Evolutionary conservation across 2,888 invertebrate genomes (phyloP).

Genomic region (Limnephilus lunatus): DNA sequence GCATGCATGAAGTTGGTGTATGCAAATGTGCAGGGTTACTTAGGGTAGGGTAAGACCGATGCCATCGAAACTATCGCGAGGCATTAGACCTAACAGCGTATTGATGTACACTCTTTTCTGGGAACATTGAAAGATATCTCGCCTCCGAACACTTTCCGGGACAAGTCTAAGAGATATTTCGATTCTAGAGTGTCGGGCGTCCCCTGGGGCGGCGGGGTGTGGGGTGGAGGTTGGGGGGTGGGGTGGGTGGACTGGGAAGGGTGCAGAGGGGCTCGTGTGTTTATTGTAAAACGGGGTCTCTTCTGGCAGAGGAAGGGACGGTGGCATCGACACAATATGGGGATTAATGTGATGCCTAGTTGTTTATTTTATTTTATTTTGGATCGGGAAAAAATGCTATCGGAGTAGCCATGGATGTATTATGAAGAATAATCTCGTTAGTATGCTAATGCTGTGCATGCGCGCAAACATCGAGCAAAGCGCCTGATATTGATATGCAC

Average conservation of each 20-base stretch:
- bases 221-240: not conserved
- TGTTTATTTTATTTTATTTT: not conserved
- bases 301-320: slow-evolving; percentile 16
- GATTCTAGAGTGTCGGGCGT: slow-evolving; percentile 61
- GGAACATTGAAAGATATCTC: slow-evolving; percentile 60
- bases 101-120: slow-evolving; percentile 44
- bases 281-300: slow-evolving; percentile 34
- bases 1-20: not conserved
- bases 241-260: slow-evolving; percentile 1
- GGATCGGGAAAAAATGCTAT: not conserved
- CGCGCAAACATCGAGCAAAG: not conserved
- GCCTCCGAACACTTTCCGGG: slow-evolving; percentile 40
- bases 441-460: not conserved
- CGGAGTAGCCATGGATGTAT: not conserved
- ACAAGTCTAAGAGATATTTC: slow-evolving; percentile 58
- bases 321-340: slow-evolving; percentile 3
- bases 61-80: slow-evolving; percentile 20
- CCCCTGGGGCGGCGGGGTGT: slow-evolving; percentile 54
- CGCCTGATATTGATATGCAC: not conserved
- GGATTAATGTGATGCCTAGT: slow-evolving; percentile 22
- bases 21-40: slow-evolving; percentile 42
- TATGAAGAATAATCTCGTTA: not conserved
- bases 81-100: slow-evolving; percentile 38
- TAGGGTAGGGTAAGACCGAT: not conserved
- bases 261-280: slow-evolving; percentile 42